These are phyloP conservation scores for Acrobasis suavella DNA, from an alignment of 2,888 invertebrate genomes.

Conservation along the genomic window DNA sequence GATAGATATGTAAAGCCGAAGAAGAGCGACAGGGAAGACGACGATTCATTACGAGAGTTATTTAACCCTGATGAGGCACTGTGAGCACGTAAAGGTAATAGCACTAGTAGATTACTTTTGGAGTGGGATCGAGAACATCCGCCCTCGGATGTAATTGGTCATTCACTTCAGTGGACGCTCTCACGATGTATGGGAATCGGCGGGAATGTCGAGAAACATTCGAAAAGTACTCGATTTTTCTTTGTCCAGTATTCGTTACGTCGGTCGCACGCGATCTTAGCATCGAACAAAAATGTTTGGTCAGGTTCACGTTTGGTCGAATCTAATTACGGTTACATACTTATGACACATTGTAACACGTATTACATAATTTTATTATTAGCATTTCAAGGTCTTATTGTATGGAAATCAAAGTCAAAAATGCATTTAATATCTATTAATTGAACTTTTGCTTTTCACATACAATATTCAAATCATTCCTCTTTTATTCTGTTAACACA, in stretches of 20 bases:
- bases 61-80: slow-evolving; percentile 48
- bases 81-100: slow-evolving; percentile 56
- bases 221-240: slow-evolving; percentile 31
- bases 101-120: slow-evolving; percentile 62
- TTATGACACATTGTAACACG: slow-evolving; percentile 1
- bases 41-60: slow-evolving; percentile 43
- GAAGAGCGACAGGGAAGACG: no score
- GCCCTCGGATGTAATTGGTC: slow-evolving; percentile 63
- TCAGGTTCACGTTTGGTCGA: slow-evolving; percentile 5
- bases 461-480: neutral
- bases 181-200: slow-evolving; percentile 56
- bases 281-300: neutral
- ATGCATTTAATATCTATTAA: no score
- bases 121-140: slow-evolving; percentile 60
- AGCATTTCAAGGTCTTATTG: slow-evolving; percentile 24
- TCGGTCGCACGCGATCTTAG: slow-evolving; percentile 13
- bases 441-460: no score
- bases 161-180: slow-evolving; percentile 53
- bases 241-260: neutral
- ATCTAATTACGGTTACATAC: neutral
- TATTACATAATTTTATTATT: slow-evolving; percentile 23
- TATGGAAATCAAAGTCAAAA: neutral
- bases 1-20: no score
- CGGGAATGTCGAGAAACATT: slow-evolving; percentile 33
- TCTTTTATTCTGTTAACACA: neutral